Evolutionary conservation across 2,113 vertebrate species (phyloP), one percentile per base, ranked within the genome.

Genomic region (Dromaius novaehollandiae): DNA sequence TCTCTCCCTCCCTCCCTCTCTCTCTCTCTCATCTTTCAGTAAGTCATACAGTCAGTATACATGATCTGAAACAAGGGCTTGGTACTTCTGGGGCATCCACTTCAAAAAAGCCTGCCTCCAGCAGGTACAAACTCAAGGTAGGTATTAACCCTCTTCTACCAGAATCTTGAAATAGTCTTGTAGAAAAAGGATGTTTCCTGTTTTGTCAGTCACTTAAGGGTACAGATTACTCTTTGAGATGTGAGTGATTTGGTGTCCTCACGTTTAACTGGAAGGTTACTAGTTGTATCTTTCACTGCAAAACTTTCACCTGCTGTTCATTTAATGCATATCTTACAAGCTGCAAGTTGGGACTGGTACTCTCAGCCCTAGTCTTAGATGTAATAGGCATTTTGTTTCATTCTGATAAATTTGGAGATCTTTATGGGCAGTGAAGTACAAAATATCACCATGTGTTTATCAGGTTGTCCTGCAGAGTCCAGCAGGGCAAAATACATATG

Each of bases 41-140:
- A 69, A 99, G 98, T 21, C 99, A 99, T 51, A 95, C 98, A 7
- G 98, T 98, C 38, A 99, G 98, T 38, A 96, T 99, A 78, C 98
- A 98, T 1, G 99, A 99, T 69, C 98, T 99, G 46, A 97, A 98
- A 61, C 98, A 99, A 70, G 99, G 99, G 25, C 95, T 98, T 86
- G 93, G 94, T 95, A 71, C 79, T 0, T 97, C 97, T 1, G 96
- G 95, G 34, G 40, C 87, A 0, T n/a, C 95, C 0, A 51, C 96
- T n/a, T 84, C 97, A 34, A 98, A 93, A 77, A 98, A 98, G 36
- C 19, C 94, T 6, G 74, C 84, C 34, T 96, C 96, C 44, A 95
- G 95, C 82, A 97, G 97, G 20, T 99, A 99, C 90, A 98, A 99
- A 96, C 98, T 99, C 34, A 99, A 99, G 98, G 99, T 99, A 56